These are phyloP conservation scores for Huso huso DNA, from an alignment of 2,797 vertebrate species.

Conservation along the genomic window DNA sequence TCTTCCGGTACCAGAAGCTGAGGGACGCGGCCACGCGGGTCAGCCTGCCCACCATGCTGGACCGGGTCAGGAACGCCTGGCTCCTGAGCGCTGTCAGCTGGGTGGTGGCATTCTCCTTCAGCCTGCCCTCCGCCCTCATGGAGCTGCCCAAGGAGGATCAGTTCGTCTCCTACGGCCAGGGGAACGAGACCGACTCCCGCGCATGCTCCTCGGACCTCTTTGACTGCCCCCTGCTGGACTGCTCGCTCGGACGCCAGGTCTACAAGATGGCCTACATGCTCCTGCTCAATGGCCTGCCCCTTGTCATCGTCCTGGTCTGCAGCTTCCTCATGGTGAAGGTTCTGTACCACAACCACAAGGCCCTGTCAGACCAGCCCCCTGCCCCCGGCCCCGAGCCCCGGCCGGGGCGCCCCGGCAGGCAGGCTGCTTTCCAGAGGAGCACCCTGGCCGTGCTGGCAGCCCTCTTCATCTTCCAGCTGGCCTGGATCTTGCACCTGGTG, in stretches of 20 bases:
- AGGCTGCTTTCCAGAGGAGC: slow-evolving; percentile 32
- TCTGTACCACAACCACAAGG: slow-evolving; percentile 37
- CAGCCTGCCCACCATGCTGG: slow-evolving; percentile 43
- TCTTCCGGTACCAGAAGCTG: slow-evolving; percentile 64
- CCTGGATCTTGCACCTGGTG: slow-evolving; percentile 54
- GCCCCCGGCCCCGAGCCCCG: neutral
- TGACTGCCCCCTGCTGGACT: slow-evolving; percentile 33
- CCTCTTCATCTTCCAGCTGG: slow-evolving; percentile 55
- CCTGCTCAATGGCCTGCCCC: slow-evolving; percentile 46
- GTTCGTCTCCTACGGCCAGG: neutral
- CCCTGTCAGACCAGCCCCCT: slow-evolving; percentile 17
- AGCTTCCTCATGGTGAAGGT: slow-evolving; percentile 44
- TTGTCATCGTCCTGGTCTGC: slow-evolving; percentile 46
- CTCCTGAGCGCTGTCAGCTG: slow-evolving; percentile 31
- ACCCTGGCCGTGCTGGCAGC: slow-evolving; percentile 46
- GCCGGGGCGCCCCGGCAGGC: slow-evolving; percentile 5
- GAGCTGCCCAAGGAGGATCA: neutral
- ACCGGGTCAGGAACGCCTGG: slow-evolving; percentile 35
- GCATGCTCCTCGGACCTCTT: slow-evolving; percentile 47
- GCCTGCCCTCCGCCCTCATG: slow-evolving; percentile 38
- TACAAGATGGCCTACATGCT: slow-evolving; percentile 51
- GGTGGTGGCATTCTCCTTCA: slow-evolving; percentile 26
- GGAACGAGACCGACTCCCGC: slow-evolving; percentile 23
- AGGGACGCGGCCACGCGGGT: slow-evolving; percentile 34
- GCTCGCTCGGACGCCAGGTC: slow-evolving; percentile 30